Conservation (phyloP, 2,888 invertebrate species). For the Periphyllus acericola region DNA sequence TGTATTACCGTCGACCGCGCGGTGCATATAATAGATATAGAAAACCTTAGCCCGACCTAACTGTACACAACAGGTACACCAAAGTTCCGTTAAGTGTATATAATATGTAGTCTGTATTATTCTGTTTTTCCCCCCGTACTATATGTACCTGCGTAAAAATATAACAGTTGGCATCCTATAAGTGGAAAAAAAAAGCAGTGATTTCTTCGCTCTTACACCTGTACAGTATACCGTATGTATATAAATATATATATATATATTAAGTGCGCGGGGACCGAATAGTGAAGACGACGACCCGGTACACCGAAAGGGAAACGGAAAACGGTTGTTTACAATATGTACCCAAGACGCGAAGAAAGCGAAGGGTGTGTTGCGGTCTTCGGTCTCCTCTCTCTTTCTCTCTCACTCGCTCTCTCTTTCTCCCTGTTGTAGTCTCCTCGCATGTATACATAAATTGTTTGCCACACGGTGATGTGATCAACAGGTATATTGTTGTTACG, state of each 20-base stretch:
- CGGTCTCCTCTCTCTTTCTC: background rate
- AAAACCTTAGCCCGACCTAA: background rate
- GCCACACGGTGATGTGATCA: conserved; percentile 56
- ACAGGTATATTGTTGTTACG: conserved; percentile 49
- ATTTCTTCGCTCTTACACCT: conserved; percentile 54
- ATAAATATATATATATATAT: too few species aligned
- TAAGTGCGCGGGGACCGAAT: background rate
- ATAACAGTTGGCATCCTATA: conserved; percentile 56
- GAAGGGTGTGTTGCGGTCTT: conserved; percentile 61
- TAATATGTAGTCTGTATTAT: background rate
- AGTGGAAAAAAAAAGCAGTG: conserved; percentile 23
- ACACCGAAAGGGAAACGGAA: conserved; percentile 56
- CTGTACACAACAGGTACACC: conserved; percentile 1
- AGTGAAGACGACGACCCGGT: background rate
- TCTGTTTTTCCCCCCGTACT: background rate
- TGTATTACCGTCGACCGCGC: background rate
- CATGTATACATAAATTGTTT: background rate
- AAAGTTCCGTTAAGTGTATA: conserved; percentile 33
- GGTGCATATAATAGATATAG: background rate
- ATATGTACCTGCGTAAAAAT: conserved; percentile 2
- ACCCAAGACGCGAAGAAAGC: conserved; percentile 32
- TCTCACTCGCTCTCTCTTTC: background rate
- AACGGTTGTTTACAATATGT: conserved; percentile 45
- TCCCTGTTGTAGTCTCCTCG: background rate
- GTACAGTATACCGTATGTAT: too few species aligned